Base-by-base conservation (phyloP, 2,797 vertebrate species). In the Myripristis jacobus region DNA sequence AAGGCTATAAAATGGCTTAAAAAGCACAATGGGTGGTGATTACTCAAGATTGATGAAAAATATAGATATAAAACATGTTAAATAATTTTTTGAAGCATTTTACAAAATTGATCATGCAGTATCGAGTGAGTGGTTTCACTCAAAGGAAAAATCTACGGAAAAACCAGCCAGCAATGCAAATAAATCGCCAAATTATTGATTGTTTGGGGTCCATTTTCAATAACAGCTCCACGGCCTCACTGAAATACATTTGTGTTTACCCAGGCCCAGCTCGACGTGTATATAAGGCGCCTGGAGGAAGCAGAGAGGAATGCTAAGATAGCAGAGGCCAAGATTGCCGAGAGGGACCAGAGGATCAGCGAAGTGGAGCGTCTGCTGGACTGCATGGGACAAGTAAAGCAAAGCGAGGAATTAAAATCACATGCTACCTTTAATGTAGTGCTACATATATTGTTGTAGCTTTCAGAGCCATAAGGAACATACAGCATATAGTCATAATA, bases 341-440 rank as follows among this genome's bases (percentile, higher is more conserved):
- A 99, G 73, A 94, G 95, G 64, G 97, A 99, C 88, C 93, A 94
- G 87, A 94, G 95, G 74, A 97, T 99, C 12, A 74, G 88, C 1
- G 98, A 99, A 67, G 83, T 99, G 83, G 97, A 99, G 81, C 92
- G 94, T 46, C 91, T 99, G 16, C 93, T 98, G 31, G 94, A 94
- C 67, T 95, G 96, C 70, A 99, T 99, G 98, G 95, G 93, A 66
- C 94, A 94, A 93, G 98, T 97, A 86, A 72, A 78, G 31, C 10
- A 25, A 0, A 46, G 22, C 3, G 36, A 56, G 25, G 31, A 31
- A n/a, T 21, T 21, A n/a, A 54, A 15, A 22, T 22, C 8, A 19
- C 38, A 53, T 19, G 52, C 9, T 43, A 36, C 13, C 36, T 38
- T 3, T 38, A 12, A 38, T 38, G 36, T 13, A 38, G 34, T 36